phyloP scores from a whole-genome alignment of 2,113 vertebrate genomes.

The Salvelinus sp. region DNA sequence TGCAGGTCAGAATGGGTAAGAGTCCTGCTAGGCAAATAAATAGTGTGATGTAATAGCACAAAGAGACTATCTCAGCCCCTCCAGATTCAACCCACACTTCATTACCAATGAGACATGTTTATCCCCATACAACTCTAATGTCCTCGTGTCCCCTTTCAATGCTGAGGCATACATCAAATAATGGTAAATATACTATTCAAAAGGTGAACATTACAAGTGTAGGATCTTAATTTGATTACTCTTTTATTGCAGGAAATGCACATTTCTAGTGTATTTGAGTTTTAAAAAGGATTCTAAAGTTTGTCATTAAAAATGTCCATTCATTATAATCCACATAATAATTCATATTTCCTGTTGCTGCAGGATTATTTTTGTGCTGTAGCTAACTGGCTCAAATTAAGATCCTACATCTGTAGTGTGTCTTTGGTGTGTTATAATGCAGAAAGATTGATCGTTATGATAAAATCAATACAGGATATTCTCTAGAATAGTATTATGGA shows the following conservation, averaged over 20 bases:
- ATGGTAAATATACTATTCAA: slow-evolving; percentile 52
- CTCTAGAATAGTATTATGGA: slow-evolving; percentile 58
- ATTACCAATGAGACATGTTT: slow-evolving; percentile 48
- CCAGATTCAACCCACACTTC: slow-evolving; percentile 52
- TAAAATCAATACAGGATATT: slow-evolving; percentile 70
- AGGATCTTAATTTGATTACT: no score
- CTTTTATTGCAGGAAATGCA: no score
- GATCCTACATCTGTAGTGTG: no score
- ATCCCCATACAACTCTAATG: slow-evolving; percentile 35
- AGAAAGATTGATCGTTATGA: slow-evolving; percentile 68
- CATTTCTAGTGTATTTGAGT: no score
- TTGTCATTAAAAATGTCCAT: no score
- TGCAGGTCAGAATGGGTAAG: slow-evolving; percentile 37
- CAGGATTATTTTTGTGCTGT: no score
- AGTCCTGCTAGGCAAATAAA: slow-evolving; percentile 52
- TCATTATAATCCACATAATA: no score
- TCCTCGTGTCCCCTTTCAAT: slow-evolving; percentile 20
- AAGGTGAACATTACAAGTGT: slow-evolving; percentile 27
- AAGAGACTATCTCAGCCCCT: slow-evolving; percentile 29
- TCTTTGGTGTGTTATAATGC: slow-evolving; percentile 56
- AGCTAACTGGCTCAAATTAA: no score
- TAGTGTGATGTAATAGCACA: slow-evolving; percentile 38
- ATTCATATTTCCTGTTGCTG: no score
- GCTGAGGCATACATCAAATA: slow-evolving; percentile 61
- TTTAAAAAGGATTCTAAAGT: no score